Percentiles rank a stretch among this genome's conserved stretches.
phyloP scores from a whole-genome alignment of 2,888 invertebrate species.

The Atherix ibis region DNA sequence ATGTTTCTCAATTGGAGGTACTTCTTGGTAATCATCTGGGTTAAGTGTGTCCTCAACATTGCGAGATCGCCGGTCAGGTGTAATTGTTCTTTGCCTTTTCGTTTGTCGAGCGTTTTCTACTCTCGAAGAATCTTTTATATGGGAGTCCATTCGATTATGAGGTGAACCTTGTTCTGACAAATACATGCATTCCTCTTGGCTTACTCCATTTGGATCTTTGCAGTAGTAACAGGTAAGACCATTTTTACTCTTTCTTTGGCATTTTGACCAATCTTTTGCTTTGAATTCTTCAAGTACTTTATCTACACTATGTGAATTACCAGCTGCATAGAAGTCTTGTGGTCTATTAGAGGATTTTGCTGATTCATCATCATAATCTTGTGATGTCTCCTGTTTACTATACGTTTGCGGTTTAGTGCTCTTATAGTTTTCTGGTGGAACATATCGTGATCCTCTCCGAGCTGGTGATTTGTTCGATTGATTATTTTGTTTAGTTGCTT shows the following conservation, averaged over 20 bases:
- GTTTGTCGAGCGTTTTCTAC: background rate
- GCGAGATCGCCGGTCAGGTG: background rate
- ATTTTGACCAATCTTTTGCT: conserved; percentile 53
- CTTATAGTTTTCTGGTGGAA: background rate
- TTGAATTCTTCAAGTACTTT: conserved; percentile 56
- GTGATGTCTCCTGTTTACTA: background rate
- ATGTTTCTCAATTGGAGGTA: conserved; percentile 1
- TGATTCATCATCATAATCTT: background rate
- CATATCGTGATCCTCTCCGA: background rate
- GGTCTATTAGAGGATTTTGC: background rate
- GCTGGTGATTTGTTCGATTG: background rate
- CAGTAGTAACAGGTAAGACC: conserved; percentile 66
- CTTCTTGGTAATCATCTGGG: background rate
- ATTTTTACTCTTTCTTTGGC: conserved; percentile 53
- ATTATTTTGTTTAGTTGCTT: background rate
- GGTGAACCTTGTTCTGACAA: conserved; percentile 41
- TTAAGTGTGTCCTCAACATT: background rate
- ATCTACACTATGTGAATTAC: conserved; percentile 35
- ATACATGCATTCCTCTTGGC: conserved; percentile 67
- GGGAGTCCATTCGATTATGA: background rate
- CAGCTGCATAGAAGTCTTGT: background rate
- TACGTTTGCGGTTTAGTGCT: background rate
- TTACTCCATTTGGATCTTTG: conserved; percentile 47
- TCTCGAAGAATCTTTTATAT: background rate
- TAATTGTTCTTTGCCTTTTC: background rate